Base-by-base conservation (phyloP, 64 coral and sea anemone species). In the Actinia tenebrosa region DNA sequence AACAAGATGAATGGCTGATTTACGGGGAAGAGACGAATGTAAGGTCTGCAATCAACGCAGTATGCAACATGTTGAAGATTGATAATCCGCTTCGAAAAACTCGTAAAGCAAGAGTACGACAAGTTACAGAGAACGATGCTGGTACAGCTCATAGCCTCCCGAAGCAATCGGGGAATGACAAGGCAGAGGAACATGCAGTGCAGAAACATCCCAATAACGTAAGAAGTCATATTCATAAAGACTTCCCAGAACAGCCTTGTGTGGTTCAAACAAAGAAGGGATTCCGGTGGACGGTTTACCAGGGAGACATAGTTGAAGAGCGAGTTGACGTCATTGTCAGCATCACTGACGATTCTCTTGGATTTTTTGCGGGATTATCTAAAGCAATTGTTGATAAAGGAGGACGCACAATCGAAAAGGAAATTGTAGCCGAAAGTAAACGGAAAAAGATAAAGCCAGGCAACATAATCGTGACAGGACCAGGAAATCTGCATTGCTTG, bases 261-360 rank as follows among this genome's bases (percentile, higher is more conserved):
- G 15, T 17, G 20, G 6, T 80, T 45, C 1, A 30, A 50, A 80
- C 79, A 17, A 80, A 80, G 15, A 80, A 80, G 13, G 79, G 79
- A 18, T 80, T 80, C 53, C 79, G 17, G 27, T 50, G 91, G 44
- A 75, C 89, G 11, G 59, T 95, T 4, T 58, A 80, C 66, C 84
- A 95, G 43, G 93, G 89, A 20, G 93, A 95, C 66, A 95, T 95
- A 45, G 88, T 89, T 22, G 59, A 71, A 50, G 60, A 95, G 50
- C n/a, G 56, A 16, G 89, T 89, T 5, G 89, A 95, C 82, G 93
- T 89, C 16, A 91, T 95, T 27, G 89, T 95, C 0, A 95, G 91
- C 50, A 47, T 16, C 2, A 50, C 6, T 53, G 79, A 53, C 16
- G 45, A 80, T 7, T 53, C 4, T 53, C 79, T 50, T 50, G 44